Conservation (phyloP, 2,113 vertebrate genomes). For the Pelvicachromis taeniatus region DNA sequence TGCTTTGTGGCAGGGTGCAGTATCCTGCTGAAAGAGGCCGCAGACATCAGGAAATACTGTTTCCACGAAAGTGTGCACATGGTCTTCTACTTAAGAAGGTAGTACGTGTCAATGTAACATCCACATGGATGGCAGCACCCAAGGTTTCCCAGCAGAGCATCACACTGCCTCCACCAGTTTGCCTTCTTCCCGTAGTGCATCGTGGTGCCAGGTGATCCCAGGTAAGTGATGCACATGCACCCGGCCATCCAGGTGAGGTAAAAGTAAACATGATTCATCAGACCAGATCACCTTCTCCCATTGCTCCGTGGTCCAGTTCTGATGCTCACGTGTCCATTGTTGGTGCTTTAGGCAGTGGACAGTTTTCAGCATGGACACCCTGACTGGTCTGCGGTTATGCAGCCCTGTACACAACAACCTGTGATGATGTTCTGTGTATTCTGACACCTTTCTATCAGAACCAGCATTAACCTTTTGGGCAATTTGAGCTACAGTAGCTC, state of each 20-base stretch:
- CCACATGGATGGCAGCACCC: not conserved
- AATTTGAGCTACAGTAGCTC: not conserved
- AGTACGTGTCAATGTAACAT: not conserved
- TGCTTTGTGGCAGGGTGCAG: not conserved
- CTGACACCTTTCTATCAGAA: fast-evolving
- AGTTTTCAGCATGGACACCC: not conserved
- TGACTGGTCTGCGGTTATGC: not conserved
- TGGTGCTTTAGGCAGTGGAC: not conserved
- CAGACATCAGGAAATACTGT: not conserved
- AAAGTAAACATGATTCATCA: fast-evolving
- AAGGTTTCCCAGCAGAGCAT: not conserved
- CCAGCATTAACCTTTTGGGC: not conserved
- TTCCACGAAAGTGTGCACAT: not conserved
- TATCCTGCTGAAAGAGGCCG: not conserved
- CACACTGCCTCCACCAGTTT: not conserved
- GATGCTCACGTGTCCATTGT: not conserved
- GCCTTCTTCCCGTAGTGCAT: not conserved
- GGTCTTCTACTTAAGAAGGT: not conserved
- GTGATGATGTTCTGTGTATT: not conserved
- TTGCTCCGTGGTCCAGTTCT: not conserved
- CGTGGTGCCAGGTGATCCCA: not conserved
- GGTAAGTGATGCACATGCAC: not conserved
- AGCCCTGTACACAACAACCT: not conserved
- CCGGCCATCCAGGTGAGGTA: not conserved
- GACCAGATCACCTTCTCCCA: not conserved